Evolutionary conservation across 2,888 invertebrate genomes (phyloP).

Genomic region (Liopterus haemorrhoidalis): DNA sequence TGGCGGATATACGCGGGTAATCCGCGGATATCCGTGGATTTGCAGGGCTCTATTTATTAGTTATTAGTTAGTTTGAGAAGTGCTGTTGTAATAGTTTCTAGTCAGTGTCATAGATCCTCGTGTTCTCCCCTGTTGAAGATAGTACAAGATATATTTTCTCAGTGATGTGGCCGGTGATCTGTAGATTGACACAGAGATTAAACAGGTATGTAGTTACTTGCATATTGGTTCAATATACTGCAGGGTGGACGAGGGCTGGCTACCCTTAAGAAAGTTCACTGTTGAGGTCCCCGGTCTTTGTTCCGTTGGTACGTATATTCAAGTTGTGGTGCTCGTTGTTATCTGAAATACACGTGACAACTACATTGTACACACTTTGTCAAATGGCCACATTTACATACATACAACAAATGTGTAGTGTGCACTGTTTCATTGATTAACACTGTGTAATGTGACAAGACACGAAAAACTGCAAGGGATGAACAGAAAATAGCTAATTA

Average conservation of each 20-base stretch:
- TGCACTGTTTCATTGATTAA: not conserved
- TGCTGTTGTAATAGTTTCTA: too few relatives aligned
- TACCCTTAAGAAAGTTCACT: slow-evolving; percentile 20
- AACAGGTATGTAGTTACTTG: slow-evolving; percentile 7
- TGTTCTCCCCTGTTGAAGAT: not conserved
- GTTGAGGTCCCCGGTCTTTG: slow-evolving; percentile 50
- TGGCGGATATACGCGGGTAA: too few relatives aligned
- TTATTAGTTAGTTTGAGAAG: too few relatives aligned
- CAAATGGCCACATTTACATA: slow-evolving; percentile 8
- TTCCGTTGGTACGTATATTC: slow-evolving; percentile 56
- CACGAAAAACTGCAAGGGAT: too few relatives aligned
- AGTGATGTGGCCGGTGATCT: not conserved
- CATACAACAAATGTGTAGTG: slow-evolving; percentile 7
- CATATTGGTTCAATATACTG: slow-evolving; percentile 11
- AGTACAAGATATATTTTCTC: not conserved
- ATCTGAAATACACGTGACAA: slow-evolving; percentile 44
- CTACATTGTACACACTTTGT: too few relatives aligned
- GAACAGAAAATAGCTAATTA: too few relatives aligned
- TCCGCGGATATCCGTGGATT: too few relatives aligned
- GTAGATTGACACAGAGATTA: not conserved
- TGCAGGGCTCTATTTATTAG: too few relatives aligned
- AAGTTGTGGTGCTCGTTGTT: slow-evolving; percentile 52
- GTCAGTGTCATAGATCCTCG: too few relatives aligned
- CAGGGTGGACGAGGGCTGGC: too few relatives aligned
- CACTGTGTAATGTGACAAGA: too few relatives aligned